Evolutionary conservation across 2,113 vertebrate genomes (phyloP), one percentile per base, ranked within the genome.

Genomic region (Felis catus): DNA sequence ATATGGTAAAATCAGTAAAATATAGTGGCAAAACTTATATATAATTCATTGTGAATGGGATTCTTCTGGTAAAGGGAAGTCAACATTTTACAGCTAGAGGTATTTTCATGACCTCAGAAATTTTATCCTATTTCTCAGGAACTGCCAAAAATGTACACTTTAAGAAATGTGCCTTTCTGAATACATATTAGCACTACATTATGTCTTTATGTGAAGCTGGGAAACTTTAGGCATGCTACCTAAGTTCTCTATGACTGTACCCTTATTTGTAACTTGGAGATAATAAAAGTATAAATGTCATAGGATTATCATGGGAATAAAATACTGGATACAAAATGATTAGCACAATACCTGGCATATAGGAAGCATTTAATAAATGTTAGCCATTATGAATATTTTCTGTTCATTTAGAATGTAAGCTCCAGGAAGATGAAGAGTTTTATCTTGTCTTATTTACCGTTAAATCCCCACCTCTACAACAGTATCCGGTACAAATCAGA

Each of bases 121-220:
- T 76, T 91, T n/a, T 84, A 80, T 45, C 65, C 45, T 85, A n/a
- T 89, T 79, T 95, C 87, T 96, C n/a, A 92, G 45, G 39, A 95
- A 93, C n/a, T 97, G 36, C 29, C 78, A 80, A 92, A 95, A 97
- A 82, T 89, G 31, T 82, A n/a, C 12, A 94, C 11, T 58, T 87
- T 33, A 89, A 90, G 48, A 97, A 94, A 84, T 16, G 3, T 41
- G 45, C 61, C 14, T 65, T 81, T 95, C 51, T 90, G 23, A 89
- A 91, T 39, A 91, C 36, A 76, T 65, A 5, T 94, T 68, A 74
- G 74, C 87, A 71, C 53, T 41, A 92, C 16, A 76, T 25, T 63
- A 87, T 74, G 12, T 89, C 48, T 80, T 91, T 93, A 48, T 76
- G 33, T 88, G 45, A 95, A 90, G 16, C n/a, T 23, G 36, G 78